phyloP scores from a whole-genome alignment of 2,797 vertebrate species.

The Enteromius trimaculatus region DNA sequence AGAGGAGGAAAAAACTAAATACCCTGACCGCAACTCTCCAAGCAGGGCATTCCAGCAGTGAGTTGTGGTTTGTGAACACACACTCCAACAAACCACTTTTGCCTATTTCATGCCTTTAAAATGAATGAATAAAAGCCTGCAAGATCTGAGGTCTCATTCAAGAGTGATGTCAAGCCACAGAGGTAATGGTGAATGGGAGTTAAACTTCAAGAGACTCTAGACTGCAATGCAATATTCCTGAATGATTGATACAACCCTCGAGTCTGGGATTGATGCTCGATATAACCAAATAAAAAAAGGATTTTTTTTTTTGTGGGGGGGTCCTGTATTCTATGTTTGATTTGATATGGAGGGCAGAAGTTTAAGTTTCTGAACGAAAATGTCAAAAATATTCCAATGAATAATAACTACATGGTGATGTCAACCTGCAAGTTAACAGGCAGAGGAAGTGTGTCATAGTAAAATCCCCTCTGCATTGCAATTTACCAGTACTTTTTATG shows the following conservation, averaged over 20 bases:
- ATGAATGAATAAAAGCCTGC: slow-evolving; percentile 35
- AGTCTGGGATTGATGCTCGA: background rate
- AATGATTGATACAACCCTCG: slow-evolving; percentile 10
- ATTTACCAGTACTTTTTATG: slow-evolving; percentile 5
- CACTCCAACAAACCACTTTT: slow-evolving; percentile 43
- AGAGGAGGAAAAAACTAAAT: background rate
- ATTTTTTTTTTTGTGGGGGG: background rate
- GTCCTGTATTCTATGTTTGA: background rate
- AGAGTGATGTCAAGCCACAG: slow-evolving; percentile 36
- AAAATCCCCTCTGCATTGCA: background rate
- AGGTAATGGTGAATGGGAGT: slow-evolving; percentile 27
- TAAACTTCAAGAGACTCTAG: slow-evolving; percentile 12
- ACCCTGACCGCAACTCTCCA: slow-evolving; percentile 36
- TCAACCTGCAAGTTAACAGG: background rate
- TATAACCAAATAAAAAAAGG: background rate
- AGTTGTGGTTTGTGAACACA: slow-evolving; percentile 44
- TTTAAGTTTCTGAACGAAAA: background rate
- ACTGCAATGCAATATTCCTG: background rate
- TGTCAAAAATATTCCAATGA: background rate
- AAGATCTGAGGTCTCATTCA: slow-evolving; percentile 22
- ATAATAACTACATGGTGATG: background rate
- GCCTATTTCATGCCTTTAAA: slow-evolving; percentile 38
- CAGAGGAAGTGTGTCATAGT: background rate
- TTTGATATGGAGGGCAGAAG: background rate
- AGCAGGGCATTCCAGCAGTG: slow-evolving; percentile 41